A percentile compares a stretch with the other conserved stretches of the same genome.
Conservation (phyloP, 2,113 vertebrate genomes). For the Hemichromis elongatus region DNA sequence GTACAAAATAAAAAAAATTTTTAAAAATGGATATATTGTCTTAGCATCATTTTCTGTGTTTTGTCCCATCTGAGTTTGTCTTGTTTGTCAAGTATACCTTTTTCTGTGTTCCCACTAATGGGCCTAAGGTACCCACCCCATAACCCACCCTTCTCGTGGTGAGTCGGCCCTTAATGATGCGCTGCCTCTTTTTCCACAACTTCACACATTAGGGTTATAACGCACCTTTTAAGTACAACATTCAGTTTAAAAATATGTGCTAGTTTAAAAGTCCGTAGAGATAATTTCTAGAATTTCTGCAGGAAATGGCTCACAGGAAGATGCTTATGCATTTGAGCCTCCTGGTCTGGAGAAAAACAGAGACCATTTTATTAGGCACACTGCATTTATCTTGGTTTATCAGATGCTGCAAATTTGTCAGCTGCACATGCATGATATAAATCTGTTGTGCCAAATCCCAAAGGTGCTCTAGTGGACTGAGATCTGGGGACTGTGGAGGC, state of each 20-base stretch:
- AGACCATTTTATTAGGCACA: neutral
- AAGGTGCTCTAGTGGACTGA: neutral
- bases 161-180: neutral
- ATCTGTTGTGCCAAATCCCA: neutral
- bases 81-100: neutral
- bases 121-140: neutral
- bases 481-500: neutral
- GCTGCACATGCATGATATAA: neutral
- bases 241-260: neutral
- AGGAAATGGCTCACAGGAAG: fast-evolving
- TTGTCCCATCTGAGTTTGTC: neutral
- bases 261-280: neutral
- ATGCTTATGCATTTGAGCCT: neutral
- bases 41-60: neutral
- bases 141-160: neutral
- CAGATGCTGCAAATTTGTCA: neutral
- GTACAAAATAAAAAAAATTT: neutral
- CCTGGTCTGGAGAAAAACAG: neutral
- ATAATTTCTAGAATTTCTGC: neutral
- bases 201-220: neutral
- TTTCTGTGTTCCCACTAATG: neutral
- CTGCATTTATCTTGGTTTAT: neutral
- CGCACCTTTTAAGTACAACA: neutral
- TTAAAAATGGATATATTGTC: neutral
- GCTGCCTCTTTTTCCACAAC: neutral